These are phyloP conservation scores for Perithous albicinctus DNA, from an alignment of 2,888 invertebrate species.

Conservation along the genomic window DNA sequence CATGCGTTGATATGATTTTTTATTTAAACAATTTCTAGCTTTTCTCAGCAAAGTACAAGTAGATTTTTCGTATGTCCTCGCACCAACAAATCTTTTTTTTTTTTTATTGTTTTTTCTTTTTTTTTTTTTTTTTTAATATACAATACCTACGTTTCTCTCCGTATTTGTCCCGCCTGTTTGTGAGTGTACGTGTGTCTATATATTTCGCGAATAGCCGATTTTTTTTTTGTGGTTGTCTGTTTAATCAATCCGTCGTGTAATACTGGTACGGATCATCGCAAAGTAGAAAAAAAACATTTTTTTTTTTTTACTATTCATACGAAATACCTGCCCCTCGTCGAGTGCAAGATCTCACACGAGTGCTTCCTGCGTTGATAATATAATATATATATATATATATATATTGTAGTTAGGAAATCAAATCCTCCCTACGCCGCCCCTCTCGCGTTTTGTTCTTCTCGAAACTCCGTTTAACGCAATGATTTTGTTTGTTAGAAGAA, in stretches of 20 bases:
- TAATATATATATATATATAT: too few relatives aligned
- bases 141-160: slow-evolving; percentile 72
- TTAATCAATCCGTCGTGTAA: slow-evolving; percentile 66
- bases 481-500: too few relatives aligned
- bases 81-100: slow-evolving; percentile 77
- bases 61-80: slow-evolving; percentile 73
- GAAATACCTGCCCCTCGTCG: slow-evolving; percentile 31
- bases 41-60: slow-evolving; percentile 78
- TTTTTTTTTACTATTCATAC: slow-evolving; percentile 13
- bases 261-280: slow-evolving; percentile 70
- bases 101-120: slow-evolving; percentile 49
- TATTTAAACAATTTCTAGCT: slow-evolving; percentile 80
- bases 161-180: slow-evolving; percentile 61
- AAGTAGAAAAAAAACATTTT: slow-evolving; percentile 28
- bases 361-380: slow-evolving; percentile 19
- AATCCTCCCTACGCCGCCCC: slow-evolving; percentile 31
- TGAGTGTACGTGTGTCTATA: slow-evolving; percentile 34
- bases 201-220: slow-evolving; percentile 19
- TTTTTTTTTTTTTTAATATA: slow-evolving; percentile 71
- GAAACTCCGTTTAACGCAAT: slow-evolving; percentile 20
- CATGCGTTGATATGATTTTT: slow-evolving; percentile 76
- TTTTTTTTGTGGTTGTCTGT: slow-evolving; percentile 39
- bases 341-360: slow-evolving; percentile 15
- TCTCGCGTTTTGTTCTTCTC: slow-evolving; percentile 28
- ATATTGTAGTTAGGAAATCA: slow-evolving; percentile 37